phyloP scores from a whole-genome alignment of 2,888 invertebrate genomes.

The Gasteruption jaculator region DNA sequence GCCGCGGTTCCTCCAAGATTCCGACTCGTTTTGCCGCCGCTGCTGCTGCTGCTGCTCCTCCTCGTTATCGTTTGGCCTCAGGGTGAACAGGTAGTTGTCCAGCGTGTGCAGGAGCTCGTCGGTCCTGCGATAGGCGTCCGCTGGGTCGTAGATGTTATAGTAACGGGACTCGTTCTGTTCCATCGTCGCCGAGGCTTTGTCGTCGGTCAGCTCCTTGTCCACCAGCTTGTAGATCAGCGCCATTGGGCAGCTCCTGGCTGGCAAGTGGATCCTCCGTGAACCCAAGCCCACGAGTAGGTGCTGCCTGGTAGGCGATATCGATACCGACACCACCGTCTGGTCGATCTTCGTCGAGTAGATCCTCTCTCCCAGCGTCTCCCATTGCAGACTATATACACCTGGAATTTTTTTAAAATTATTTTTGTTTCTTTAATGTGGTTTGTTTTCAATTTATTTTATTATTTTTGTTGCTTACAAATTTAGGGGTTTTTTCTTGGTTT shows the following conservation, averaged over 20 bases:
- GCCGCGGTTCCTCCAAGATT: constrained; percentile 26
- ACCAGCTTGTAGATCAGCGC: constrained; percentile 42
- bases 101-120: constrained; percentile 20
- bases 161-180: constrained; percentile 23
- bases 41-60: constrained; percentile 18
- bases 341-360: constrained; percentile 73
- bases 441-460: neutral
- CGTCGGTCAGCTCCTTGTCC: constrained; percentile 26
- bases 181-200: constrained; percentile 16
- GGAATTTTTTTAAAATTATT: constrained; percentile 18
- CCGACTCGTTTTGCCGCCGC: constrained; percentile 5
- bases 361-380: constrained; percentile 71
- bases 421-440: neutral
- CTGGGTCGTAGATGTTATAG: constrained; percentile 21
- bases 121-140: constrained; percentile 29
- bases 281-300: constrained; percentile 79
- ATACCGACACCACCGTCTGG: constrained; percentile 79
- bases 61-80: constrained; percentile 9
- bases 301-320: constrained; percentile 75
- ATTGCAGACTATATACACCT: constrained; percentile 77
- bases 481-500: too few species aligned
- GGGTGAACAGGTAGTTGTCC: constrained; percentile 17
- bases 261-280: constrained; percentile 59
- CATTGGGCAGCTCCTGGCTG: constrained; percentile 35
- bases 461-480: neutral